phyloP scores from a whole-genome alignment of 1,140 invertebrate genomes.

The Zaprionus gabonicus region DNA sequence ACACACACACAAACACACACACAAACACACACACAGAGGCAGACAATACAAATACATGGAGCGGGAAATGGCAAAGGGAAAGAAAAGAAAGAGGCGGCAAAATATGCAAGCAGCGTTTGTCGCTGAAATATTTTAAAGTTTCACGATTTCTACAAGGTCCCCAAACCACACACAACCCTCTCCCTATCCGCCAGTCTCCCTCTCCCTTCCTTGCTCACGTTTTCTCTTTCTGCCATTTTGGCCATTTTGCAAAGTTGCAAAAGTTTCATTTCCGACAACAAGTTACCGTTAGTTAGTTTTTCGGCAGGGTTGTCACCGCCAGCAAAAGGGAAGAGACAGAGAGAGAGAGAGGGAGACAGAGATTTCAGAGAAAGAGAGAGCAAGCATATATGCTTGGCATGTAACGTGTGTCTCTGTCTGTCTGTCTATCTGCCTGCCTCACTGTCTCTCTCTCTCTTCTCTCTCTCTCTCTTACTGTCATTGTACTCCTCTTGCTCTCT shows the following conservation, averaged over 20 bases:
- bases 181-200: neutral
- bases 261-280: constrained; percentile 83
- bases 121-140: constrained; percentile 78
- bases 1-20: constrained; percentile 1
- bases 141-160: constrained; percentile 29
- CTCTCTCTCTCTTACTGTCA: neutral
- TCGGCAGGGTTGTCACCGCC: constrained; percentile 72
- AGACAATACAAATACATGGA: constrained; percentile 42
- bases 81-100: constrained; percentile 25
- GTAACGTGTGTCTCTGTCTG: constrained; percentile 64
- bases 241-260: constrained; percentile 64
- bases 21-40: constrained; percentile 7
- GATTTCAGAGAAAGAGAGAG: neutral
- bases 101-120: constrained; percentile 52
- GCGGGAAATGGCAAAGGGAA: constrained; percentile 26
- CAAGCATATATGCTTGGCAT: constrained; percentile 63
- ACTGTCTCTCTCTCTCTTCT: neutral
- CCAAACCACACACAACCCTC: neutral
- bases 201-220: constrained; percentile 1
- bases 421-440: constrained; percentile 14
- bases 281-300: constrained; percentile 81
- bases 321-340: constrained; percentile 29
- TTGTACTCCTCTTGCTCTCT: constrained; percentile 12
- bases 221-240: constrained; percentile 30
- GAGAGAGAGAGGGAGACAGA: constrained; percentile 7